Percentiles rank a stretch among this genome's conserved stretches.
Conservation (phyloP, 1,140 invertebrate genomes). For the Brachionus koreanus region DNA sequence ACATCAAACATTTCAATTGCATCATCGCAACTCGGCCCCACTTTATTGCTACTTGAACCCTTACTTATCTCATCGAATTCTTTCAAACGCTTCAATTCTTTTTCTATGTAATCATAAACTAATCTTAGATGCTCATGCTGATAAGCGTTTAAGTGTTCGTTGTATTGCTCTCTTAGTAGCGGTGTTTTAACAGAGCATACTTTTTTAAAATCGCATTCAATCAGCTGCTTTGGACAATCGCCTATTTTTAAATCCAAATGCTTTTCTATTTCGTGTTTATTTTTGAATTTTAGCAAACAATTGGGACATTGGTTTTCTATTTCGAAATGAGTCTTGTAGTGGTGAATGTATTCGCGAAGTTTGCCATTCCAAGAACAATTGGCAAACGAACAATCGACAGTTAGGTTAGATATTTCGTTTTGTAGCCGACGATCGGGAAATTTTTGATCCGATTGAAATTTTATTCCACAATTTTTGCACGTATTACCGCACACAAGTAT, state of each 20-base stretch:
- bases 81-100: not conserved
- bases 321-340: not conserved
- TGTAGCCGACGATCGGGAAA: not conserved
- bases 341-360: not conserved
- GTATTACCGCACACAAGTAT: not conserved
- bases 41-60: not conserved
- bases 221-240: not conserved
- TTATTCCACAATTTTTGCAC: not conserved
- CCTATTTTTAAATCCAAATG: not conserved
- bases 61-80: not conserved
- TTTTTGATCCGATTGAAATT: not conserved
- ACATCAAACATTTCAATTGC: not conserved
- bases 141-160: not conserved
- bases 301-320: not conserved
- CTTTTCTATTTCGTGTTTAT: not conserved
- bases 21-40: not conserved
- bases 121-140: not conserved
- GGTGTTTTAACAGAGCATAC: not conserved
- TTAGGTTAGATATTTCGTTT: not conserved
- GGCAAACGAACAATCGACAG: not conserved
- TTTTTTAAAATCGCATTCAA: not conserved
- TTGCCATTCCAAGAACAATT: not conserved
- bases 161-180: not conserved
- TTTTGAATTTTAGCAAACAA: not conserved
- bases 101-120: constrained; percentile 4